phyloP scores from a whole-genome alignment of 30 jellyfish, hydroid and myxozoan genomes.

The Aurelia aurita region DNA sequence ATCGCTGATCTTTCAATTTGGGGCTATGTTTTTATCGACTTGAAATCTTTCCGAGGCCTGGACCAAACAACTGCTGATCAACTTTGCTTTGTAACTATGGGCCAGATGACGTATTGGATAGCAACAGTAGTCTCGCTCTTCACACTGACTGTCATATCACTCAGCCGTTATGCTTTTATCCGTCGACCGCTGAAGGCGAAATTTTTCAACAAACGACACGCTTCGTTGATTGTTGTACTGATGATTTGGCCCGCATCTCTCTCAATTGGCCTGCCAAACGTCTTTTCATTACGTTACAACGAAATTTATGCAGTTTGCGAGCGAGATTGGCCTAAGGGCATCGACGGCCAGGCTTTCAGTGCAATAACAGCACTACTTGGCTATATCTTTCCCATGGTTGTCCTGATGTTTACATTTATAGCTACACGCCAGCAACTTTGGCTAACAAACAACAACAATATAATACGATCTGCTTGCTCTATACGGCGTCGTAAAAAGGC shows the following conservation, averaged over 20 bases:
- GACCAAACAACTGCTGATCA: slow-evolving; percentile 39
- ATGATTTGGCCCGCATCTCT: slow-evolving; percentile 56
- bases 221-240: slow-evolving; percentile 32
- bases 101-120: slow-evolving; percentile 78
- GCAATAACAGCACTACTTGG: slow-evolving; percentile 43
- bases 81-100: slow-evolving; percentile 83
- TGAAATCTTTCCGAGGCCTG: slow-evolving; percentile 68
- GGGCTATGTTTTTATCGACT: slow-evolving; percentile 80
- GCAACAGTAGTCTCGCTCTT: slow-evolving; percentile 83
- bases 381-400: slow-evolving; percentile 44
- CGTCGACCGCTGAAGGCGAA: slow-evolving; percentile 82
- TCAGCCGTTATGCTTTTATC: slow-evolving; percentile 87
- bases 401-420: slow-evolving; percentile 49
- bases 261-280: slow-evolving; percentile 45
- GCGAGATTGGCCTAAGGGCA: slow-evolving; percentile 62
- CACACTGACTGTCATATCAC: slow-evolving; percentile 81
- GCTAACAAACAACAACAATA: slow-evolving; percentile 2
- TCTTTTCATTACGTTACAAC: slow-evolving; percentile 60
- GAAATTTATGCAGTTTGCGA: slow-evolving; percentile 45
- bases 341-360: slow-evolving; percentile 55
- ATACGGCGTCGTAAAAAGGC: slow-evolving; percentile 55
- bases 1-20: slow-evolving; percentile 69
- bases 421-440: slow-evolving; percentile 54
- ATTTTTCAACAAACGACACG: slow-evolving; percentile 60
- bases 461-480: slow-evolving; percentile 17